Base-by-base conservation (phyloP, 1,140 invertebrate genomes). In the Colletes gigas region DNA sequence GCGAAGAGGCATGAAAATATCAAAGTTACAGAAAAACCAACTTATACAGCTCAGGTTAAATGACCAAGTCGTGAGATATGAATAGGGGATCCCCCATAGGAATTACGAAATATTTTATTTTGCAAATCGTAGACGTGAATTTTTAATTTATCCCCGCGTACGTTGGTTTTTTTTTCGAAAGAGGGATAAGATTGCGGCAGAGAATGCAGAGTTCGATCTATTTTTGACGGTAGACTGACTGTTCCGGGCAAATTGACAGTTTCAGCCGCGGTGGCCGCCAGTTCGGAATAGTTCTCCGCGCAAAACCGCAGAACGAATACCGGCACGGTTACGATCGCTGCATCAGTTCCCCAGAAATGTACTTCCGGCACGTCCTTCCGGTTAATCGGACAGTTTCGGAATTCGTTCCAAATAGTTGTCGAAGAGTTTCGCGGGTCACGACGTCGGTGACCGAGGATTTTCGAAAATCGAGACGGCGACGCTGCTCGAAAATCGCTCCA, bases 301-400 rank as follows among this genome's bases (percentile, higher is more conserved):
- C 78, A 78, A 79, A 84, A 87, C 86, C 85, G 59, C 85, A 84
- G 78, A 87, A 88, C 86, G 86, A 87, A 84, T 87, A 81, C 78
- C 82, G 59, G 47, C 30, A 76, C 75, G 21, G 78, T 74, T 76
- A 66, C 73, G 80, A 87, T 84, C 80, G 79, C 59, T 78, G 85
- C 83, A 82, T 82, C 81, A 72, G 67, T 82, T 69, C 82, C 71
- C 82, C 50, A 87, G 86, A 88, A 87, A 88, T 88, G 86, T 83
- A 88, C 85, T 87, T 88, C 86, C 82, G 83, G 85, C 86, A 88
- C 86, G 86, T 88, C 74, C 76, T 80, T 88, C 85, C 86, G 86
- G 86, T 88, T 88, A 88, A 88, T 88, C 85, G 76, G 85, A 88
- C 85, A 84, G 85, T 82, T 88, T 80, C 82, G 79, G 83, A 84